Percentiles rank a stretch among this genome's conserved stretches.
These are phyloP conservation scores for Limnephilus auricula DNA, from an alignment of 2,888 invertebrate genomes.

Conservation along the genomic window DNA sequence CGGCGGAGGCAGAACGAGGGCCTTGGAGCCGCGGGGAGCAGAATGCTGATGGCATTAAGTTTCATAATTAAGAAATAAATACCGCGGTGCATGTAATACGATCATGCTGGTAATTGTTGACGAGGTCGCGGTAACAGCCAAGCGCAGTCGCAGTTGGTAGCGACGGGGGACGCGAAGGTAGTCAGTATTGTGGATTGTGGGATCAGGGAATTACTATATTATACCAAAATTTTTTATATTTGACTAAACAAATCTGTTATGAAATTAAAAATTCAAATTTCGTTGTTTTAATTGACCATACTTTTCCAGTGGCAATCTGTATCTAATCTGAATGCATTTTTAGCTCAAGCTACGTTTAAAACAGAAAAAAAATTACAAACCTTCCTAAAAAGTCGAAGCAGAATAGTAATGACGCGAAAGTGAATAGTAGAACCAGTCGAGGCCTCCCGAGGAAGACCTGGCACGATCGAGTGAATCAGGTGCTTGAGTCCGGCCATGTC, in stretches of 20 bases:
- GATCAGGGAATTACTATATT: background rate
- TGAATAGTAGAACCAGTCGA: too few species aligned
- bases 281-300: background rate
- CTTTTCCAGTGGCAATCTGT: background rate
- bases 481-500: too few species aligned
- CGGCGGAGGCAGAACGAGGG: background rate
- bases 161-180: background rate
- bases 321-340: too few species aligned
- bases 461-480: too few species aligned
- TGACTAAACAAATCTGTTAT: background rate
- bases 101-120: slow-evolving; percentile 29
- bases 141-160: background rate
- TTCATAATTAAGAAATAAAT: slow-evolving; percentile 34
- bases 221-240: background rate
- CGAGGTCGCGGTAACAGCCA: slow-evolving; percentile 3
- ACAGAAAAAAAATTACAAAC: too few species aligned
- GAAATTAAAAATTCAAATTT: background rate
- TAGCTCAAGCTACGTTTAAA: too few species aligned
- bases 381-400: too few species aligned
- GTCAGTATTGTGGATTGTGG: background rate
- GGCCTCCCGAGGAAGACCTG: too few species aligned
- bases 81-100: slow-evolving; percentile 33
- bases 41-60: slow-evolving; percentile 14
- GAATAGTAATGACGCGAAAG: too few species aligned
- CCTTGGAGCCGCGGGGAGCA: background rate